Percentiles rank a stretch among this genome's conserved stretches.
phyloP scores from a whole-genome alignment of 1,140 invertebrate genomes.

The Thalassaphorura encarpata region DNA sequence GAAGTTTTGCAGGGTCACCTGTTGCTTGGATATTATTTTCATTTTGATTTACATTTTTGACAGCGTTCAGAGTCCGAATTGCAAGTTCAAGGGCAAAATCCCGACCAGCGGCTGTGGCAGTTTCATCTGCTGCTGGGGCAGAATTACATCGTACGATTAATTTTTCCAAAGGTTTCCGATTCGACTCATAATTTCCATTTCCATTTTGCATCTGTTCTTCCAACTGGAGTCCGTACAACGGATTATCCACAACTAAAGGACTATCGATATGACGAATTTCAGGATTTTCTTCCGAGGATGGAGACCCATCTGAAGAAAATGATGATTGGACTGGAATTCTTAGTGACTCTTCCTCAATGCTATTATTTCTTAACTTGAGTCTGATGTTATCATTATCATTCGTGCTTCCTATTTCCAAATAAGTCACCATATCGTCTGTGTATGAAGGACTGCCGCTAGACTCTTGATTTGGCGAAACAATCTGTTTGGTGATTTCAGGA shows the following conservation, averaged over 20 bases:
- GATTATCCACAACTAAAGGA: conserved; percentile 23
- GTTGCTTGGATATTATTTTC: too few species aligned
- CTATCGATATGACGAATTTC: conserved; percentile 30
- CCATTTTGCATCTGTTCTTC: not conserved
- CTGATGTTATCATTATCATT: too few species aligned
- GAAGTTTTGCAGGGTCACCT: not conserved
- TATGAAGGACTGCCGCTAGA: conserved; percentile 22
- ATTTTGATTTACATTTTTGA: not conserved
- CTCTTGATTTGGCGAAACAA: too few species aligned
- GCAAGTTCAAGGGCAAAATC: too few species aligned
- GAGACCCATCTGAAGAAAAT: not conserved
- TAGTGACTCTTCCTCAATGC: too few species aligned
- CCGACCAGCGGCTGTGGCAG: too few species aligned
- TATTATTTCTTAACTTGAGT: too few species aligned
- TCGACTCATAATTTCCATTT: not conserved
- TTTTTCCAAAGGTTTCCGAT: conserved; percentile 1
- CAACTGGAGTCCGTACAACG: conserved; percentile 23
- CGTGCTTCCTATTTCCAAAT: conserved; percentile 18
- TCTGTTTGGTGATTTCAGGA: too few species aligned
- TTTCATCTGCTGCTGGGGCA: conserved; percentile 16
- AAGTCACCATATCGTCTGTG: conserved; percentile 24
- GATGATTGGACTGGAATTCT: too few species aligned
- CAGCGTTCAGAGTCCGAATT: not conserved
- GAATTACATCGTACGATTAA: conserved; percentile 25
- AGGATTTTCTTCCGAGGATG: conserved; percentile 7